These are phyloP conservation scores for Phymastichus coffea DNA, from an alignment of 1,140 invertebrate genomes.

Conservation along the genomic window DNA sequence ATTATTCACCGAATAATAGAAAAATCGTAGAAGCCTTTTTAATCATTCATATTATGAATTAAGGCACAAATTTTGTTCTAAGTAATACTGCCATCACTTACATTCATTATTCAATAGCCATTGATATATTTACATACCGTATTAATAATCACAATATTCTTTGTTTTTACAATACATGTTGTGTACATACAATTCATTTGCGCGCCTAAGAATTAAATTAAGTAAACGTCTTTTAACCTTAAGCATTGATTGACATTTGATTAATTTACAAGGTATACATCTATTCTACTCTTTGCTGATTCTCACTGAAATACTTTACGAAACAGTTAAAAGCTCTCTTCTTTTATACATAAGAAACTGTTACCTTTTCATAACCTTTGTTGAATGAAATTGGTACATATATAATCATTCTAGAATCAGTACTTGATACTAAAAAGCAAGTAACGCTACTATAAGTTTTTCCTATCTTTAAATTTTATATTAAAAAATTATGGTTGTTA, in stretches of 20 bases:
- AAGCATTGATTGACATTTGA: not conserved
- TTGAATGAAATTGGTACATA: too few species aligned
- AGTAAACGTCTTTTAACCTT: not conserved
- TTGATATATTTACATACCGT: constrained; percentile 1
- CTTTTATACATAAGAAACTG: not conserved
- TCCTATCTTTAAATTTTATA: too few species aligned
- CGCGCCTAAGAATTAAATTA: constrained; percentile 5
- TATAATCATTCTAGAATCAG: too few species aligned
- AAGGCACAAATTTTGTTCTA: constrained; percentile 25
- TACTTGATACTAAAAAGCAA: too few species aligned
- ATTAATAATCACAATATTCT: not conserved
- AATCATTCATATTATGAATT: constrained; percentile 14
- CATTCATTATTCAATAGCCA: constrained; percentile 8
- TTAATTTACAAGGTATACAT: not conserved
- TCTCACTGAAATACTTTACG: not conserved
- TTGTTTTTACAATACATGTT: not conserved
- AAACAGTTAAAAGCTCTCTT: not conserved
- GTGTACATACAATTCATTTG: constrained; percentile 9
- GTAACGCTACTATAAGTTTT: too few species aligned
- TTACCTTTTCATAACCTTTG: too few species aligned
- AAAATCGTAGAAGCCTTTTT: not conserved
- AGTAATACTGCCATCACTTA: constrained; percentile 24
- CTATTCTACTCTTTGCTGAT: not conserved
- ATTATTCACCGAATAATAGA: too few species aligned
- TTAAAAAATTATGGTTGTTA: too few species aligned